These are phyloP conservation scores for Percopsis transmontana DNA, from an alignment of 2,113 vertebrate genomes.

Conservation along the genomic window DNA sequence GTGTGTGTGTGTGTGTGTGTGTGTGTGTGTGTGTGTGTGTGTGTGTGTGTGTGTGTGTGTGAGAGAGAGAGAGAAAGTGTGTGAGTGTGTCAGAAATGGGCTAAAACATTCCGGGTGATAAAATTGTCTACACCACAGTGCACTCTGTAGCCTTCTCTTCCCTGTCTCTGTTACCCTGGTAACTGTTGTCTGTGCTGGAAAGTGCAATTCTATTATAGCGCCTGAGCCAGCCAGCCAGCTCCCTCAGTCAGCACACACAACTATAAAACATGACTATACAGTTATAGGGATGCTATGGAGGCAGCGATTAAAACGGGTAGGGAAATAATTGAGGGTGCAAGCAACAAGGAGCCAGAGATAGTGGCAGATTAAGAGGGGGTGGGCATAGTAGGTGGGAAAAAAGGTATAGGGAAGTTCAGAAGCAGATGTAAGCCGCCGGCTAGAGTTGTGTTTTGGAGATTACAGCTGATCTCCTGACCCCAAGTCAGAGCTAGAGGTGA, in stretches of 20 bases:
- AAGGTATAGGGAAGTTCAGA: slow-evolving; percentile 28
- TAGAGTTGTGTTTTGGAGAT: slow-evolving; percentile 13
- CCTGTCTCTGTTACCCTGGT: slow-evolving; percentile 78
- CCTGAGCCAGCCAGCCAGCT: slow-evolving; percentile 24
- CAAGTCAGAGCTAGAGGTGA: slow-evolving; percentile 11
- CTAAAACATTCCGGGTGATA: slow-evolving; percentile 69
- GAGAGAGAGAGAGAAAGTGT: too few relatives aligned
- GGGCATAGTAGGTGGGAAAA: slow-evolving; percentile 2
- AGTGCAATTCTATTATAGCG: slow-evolving; percentile 74
- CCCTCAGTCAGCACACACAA: slow-evolving; percentile 63
- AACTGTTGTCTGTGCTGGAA: slow-evolving; percentile 78
- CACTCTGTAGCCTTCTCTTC: slow-evolving; percentile 57
- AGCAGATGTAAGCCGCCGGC: not conserved
- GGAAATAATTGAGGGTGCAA: slow-evolving; percentile 24
- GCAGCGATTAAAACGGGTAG: slow-evolving; percentile 25
- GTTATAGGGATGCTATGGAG: slow-evolving; percentile 38
- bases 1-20: too few relatives aligned
- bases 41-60: too few relatives aligned
- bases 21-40: too few relatives aligned
- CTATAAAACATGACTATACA: slow-evolving; percentile 73
- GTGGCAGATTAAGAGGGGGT: slow-evolving; percentile 40
- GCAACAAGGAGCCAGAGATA: slow-evolving; percentile 30
- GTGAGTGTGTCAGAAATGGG: slow-evolving; percentile 58
- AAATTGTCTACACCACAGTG: slow-evolving; percentile 65
- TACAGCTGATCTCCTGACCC: slow-evolving; percentile 40